Evolutionary conservation across 1,140 invertebrate species (phyloP).

Genomic region (Aphelinus certus): DNA sequence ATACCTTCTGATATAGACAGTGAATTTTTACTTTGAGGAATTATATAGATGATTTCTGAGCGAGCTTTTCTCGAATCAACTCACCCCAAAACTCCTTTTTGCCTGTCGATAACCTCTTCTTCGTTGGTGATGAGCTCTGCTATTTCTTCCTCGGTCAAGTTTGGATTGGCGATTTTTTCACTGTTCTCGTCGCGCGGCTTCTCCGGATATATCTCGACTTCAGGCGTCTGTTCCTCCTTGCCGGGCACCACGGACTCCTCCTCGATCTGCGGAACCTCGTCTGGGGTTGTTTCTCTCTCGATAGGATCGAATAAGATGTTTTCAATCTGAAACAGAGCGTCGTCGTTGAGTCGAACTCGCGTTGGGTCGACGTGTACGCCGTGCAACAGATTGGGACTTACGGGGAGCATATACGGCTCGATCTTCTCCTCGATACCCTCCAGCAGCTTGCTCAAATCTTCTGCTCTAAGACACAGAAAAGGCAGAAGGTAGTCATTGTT

Average conservation of each 20-base stretch:
- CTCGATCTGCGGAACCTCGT: slow-evolving; percentile 29
- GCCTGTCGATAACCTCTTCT: slow-evolving; percentile 70
- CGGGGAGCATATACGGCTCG: slow-evolving; percentile 62
- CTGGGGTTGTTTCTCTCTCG: slow-evolving; percentile 44
- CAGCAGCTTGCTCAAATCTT: slow-evolving; percentile 53
- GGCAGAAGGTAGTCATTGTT: no score
- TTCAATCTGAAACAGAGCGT: slow-evolving; percentile 22
- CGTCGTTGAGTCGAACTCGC: no score
- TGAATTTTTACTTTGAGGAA: not conserved
- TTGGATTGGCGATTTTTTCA: slow-evolving; percentile 57
- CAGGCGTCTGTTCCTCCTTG: slow-evolving; percentile 17
- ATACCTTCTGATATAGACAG: not conserved
- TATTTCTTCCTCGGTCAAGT: slow-evolving; percentile 73
- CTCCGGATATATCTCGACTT: slow-evolving; percentile 45
- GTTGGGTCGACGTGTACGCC: no score
- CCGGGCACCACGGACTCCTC: slow-evolving; percentile 24
- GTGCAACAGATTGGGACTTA: slow-evolving; percentile 45
- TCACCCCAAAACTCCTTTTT: slow-evolving; percentile 75
- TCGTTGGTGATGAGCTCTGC: slow-evolving; percentile 74
- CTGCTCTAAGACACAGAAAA: slow-evolving; percentile 49
- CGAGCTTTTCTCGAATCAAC: slow-evolving; percentile 23
- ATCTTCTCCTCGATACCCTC: slow-evolving; percentile 60
- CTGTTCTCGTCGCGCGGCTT: slow-evolving; percentile 58
- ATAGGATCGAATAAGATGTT: slow-evolving; percentile 39
- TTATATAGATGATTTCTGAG: not conserved